Evolutionary conservation across 2,888 invertebrate species (phyloP), one percentile per base, ranked within the genome.

Genomic region (Aricia artaxerxes): DNA sequence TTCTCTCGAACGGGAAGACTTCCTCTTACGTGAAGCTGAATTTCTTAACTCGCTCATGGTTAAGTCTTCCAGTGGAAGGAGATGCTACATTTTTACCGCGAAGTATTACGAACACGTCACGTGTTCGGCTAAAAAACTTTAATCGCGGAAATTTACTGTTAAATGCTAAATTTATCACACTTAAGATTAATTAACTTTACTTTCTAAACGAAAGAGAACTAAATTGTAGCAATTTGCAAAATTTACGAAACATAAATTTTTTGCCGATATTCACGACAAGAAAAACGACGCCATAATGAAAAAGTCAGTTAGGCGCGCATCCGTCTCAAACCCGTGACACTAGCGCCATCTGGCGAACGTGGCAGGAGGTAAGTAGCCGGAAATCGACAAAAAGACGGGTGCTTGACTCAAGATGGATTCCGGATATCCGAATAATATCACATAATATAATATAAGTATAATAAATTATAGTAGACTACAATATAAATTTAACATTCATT

Each of bases 1-100:
- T 61, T 61, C 61, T 61, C 61, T 61, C 61, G n/a, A 61, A 24
- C 24, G 61, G 24, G 61, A 24, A 61, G 61, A 61, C 61, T 61
- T 61, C 61, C 61, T 61, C 61, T 61, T 61, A 24, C 61, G 61
- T 16, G 61, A 7, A 61, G 61, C 61, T 4, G 61, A 61, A 24
- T 61, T 7, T 24, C 1, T 61, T 40, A 5, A 40, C 24, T 24
- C 24, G 24, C 61, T 61, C n/a, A 61, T 61, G 24, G 24, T 61
- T 61, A 24, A n/a, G 61, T 61, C 61, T 61, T 61, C 61, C 35
- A 35, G 35, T 35, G 35, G 35, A 35, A 35, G 35, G 35, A 35
- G 35, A 35, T 35, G 35, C 35, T 61, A 61, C 24, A 61, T 4
- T 60, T 60, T 61, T 61, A 24, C 7, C 6, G 24, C 61, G 61